These are phyloP conservation scores for Dynastes hyllus DNA, from an alignment of 2,888 invertebrate genomes.

Conservation along the genomic window DNA sequence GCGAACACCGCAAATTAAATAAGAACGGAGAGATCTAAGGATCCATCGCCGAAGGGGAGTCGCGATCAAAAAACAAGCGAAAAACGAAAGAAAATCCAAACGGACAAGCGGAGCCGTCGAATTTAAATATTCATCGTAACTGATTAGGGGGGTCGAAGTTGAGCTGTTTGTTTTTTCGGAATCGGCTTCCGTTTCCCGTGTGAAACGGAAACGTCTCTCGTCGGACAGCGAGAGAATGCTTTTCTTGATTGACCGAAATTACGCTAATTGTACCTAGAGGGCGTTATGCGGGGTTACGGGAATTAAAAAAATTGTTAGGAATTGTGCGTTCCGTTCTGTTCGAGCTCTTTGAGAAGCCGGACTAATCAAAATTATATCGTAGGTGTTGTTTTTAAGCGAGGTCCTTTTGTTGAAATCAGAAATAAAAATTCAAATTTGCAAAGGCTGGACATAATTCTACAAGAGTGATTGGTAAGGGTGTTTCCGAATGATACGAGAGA, in stretches of 20 bases:
- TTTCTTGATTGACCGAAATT: slow-evolving; percentile 4
- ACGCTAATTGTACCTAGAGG: slow-evolving; percentile 1
- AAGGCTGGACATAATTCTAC: too few relatives aligned
- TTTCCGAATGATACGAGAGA: too few relatives aligned
- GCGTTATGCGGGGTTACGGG: background rate
- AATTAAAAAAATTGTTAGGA: background rate
- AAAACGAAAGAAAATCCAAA: background rate
- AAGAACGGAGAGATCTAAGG: background rate
- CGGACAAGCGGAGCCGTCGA: background rate
- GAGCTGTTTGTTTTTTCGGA: slow-evolving; percentile 8
- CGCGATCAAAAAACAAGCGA: too few relatives aligned
- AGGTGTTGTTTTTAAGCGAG: too few relatives aligned
- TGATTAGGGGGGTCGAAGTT: background rate
- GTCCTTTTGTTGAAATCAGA: too few relatives aligned
- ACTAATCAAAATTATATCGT: too few relatives aligned
- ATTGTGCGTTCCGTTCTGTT: too few relatives aligned
- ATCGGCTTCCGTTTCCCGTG: background rate
- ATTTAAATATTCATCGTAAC: slow-evolving; percentile 34
- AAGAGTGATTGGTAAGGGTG: too few relatives aligned
- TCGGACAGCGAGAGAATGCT: background rate
- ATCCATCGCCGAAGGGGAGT: background rate
- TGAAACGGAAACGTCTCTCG: background rate
- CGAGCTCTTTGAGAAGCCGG: too few relatives aligned
- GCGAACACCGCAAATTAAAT: slow-evolving; percentile 34
- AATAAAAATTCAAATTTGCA: too few relatives aligned